Evolutionary conservation across 2,797 vertebrate genomes (phyloP), one percentile per base, ranked within the genome.

Genomic region (Hydrocynus forskahlii): DNA sequence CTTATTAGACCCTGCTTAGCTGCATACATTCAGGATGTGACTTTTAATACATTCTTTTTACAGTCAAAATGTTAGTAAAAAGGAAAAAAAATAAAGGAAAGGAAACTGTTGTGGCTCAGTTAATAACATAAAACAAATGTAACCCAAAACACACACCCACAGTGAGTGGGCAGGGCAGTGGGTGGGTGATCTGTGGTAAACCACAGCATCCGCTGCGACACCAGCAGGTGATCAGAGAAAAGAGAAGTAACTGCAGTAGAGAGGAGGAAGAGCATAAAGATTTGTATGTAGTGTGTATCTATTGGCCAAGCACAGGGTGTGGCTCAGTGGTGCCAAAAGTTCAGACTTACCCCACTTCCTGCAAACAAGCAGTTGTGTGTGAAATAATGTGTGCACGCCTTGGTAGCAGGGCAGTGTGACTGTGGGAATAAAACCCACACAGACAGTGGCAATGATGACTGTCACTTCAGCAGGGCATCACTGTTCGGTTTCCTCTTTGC

Each of bases 181-280:
- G 84, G 82, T 75, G 83, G 80, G 76, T 72, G 23, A 60, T 71
- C 71, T 76, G 80, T 77, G 83, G 80, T 80, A 75, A 77, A 10
- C 57, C 64, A 76, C 79, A 80, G 35, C 81, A 86, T 88, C 85
- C 63, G 74, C 67, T 82, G 67, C 43, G 74, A 76, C 29, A 54
- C 19, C 80, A 72, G 79, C 63, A 85, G 75, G 80, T 84, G 81
- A 86, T 64, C 38, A 76, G 54, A 81, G 50, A 85, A 84, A 80
- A 71, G 67, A 70, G 81, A 82, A 76, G 77, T 72, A 43, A 48
- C 69, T 59, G 59, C 66, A 80, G 73, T 35, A 75, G 38, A 50
- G 43, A 79, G 63, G 43, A 69, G 71, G 73, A 29, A 74, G 19
- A 77, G 80, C 77, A 25, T 73, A 62, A 81, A 74, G 48, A 78